Evolutionary conservation across 2,113 vertebrate species (phyloP).

Genomic region (Cyprinus carpio): DNA sequence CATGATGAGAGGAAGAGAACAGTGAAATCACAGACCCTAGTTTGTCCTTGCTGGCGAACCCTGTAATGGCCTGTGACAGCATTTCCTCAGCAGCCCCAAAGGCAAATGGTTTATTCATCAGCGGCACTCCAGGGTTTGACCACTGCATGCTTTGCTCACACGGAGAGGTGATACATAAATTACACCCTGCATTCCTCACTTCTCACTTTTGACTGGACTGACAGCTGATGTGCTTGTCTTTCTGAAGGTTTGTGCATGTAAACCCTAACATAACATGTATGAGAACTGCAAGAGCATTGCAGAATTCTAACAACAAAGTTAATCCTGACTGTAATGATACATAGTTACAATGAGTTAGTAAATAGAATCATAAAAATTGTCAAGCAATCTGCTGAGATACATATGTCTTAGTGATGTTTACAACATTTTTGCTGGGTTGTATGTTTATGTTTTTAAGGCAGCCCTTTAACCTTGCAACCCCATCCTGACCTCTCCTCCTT

Average conservation of each 20-base stretch:
- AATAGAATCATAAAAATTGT: not conserved
- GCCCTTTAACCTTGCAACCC: conserved; percentile 29
- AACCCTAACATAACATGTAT: not conserved
- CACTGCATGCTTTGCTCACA: conserved; percentile 53
- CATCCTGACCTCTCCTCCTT: not conserved
- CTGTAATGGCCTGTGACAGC: conserved; percentile 72
- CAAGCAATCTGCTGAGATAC: conserved; percentile 10
- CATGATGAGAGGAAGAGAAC: conserved; percentile 15
- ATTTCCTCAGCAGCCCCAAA: conserved; percentile 62
- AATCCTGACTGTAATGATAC: conserved; percentile 21
- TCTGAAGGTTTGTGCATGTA: not conserved
- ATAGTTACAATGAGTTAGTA: not conserved
- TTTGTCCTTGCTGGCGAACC: conserved; percentile 57
- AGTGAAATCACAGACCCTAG: conserved; percentile 55
- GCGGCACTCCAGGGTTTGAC: conserved; percentile 55
- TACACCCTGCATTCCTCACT: conserved; percentile 52
- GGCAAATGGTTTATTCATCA: conserved; percentile 75
- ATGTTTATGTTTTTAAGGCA: conserved; percentile 25
- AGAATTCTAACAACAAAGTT: conserved; percentile 6
- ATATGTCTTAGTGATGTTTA: conserved; percentile 30
- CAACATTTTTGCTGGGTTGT: not conserved
- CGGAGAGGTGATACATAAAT: conserved; percentile 62
- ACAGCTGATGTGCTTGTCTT: conserved; percentile 26
- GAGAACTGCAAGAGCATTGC: not conserved
- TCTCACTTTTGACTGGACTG: conserved; percentile 40